Percentiles rank a stretch among this genome's conserved stretches.
These are phyloP conservation scores for Anguilla pacifica DNA, from an alignment of 2,797 vertebrate species.

Conservation along the genomic window DNA sequence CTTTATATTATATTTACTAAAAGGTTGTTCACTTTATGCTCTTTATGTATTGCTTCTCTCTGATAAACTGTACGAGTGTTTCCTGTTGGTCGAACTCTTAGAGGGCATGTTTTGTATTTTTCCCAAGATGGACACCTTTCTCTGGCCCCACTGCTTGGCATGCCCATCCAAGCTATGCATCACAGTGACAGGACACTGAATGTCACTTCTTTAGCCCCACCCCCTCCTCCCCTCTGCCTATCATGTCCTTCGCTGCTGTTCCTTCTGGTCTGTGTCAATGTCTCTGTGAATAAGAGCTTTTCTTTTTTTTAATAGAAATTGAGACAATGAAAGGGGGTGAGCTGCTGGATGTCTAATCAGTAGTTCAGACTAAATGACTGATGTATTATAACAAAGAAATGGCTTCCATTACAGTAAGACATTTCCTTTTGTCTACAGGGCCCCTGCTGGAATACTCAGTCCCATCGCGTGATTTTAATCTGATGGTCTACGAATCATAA, in stretches of 20 bases:
- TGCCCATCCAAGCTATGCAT: constrained; percentile 89
- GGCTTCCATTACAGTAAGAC: neutral
- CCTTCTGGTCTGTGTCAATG: neutral
- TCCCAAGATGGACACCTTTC: constrained; percentile 84
- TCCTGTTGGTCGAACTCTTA: constrained; percentile 89
- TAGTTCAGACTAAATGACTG: neutral
- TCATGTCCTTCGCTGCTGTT: neutral
- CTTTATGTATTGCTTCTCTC: constrained; percentile 21
- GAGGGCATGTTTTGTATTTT: constrained; percentile 78
- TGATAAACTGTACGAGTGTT: constrained; percentile 92
- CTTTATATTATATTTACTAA: neutral
- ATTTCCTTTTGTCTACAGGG: neutral
- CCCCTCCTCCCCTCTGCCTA: neutral
- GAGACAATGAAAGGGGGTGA: constrained; percentile 14
- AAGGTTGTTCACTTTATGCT: neutral
- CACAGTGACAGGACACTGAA: constrained; percentile 83
- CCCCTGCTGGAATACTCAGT: neutral
- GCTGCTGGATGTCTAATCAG: neutral
- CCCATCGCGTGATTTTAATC: neutral
- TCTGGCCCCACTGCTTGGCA: constrained; percentile 79
- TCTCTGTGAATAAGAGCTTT: neutral
- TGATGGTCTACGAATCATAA: neutral
- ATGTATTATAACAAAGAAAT: neutral
- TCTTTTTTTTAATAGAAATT: constrained; percentile 9
- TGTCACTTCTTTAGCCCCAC: neutral